Evolutionary conservation across 2,797 vertebrate species (phyloP).

Genomic region (Pseudochirops corinnae): DNA sequence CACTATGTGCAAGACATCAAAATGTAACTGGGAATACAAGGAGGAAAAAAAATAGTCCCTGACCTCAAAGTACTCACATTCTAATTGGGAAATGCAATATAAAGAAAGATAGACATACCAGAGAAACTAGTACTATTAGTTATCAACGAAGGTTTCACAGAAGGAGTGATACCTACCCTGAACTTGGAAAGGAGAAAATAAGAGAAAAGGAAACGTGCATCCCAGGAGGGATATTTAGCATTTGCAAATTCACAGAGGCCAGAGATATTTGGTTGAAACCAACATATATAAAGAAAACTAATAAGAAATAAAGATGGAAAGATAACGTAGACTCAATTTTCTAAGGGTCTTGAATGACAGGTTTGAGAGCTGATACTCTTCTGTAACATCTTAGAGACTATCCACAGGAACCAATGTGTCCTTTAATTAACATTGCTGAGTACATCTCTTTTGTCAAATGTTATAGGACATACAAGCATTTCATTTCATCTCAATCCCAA

Average conservation of each 20-base stretch:
- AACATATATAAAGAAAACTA: background rate
- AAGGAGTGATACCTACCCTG: background rate
- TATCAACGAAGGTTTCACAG: background rate
- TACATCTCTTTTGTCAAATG: background rate
- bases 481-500: background rate
- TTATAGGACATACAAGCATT: no score
- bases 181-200: no score
- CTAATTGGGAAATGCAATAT: background rate
- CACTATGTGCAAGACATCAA: background rate
- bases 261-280: background rate
- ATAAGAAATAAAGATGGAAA: background rate
- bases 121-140: background rate
- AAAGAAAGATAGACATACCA: background rate
- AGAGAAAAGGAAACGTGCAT: background rate
- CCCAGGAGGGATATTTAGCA: background rate
- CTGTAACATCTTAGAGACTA: background rate
- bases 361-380: background rate
- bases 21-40: background rate
- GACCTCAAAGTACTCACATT: background rate
- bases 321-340: background rate
- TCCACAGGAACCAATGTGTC: background rate
- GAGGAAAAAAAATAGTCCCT: background rate
- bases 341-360: background rate
- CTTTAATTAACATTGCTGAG: no score
- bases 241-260: background rate